These are phyloP conservation scores for Ochropleura plecta DNA, from an alignment of 2,888 invertebrate genomes.

Conservation along the genomic window DNA sequence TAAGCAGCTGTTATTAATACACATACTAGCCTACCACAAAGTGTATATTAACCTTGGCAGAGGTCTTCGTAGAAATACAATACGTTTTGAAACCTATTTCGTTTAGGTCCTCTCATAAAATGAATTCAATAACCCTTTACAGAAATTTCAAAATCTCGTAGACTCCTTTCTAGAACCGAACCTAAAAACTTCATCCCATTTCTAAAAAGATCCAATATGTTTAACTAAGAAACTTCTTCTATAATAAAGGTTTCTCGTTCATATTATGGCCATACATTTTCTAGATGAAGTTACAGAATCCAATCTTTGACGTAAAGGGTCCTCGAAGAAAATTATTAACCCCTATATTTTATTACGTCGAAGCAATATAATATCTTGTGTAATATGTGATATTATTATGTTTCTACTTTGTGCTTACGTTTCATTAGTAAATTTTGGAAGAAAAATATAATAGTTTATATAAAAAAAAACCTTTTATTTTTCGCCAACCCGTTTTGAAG, in stretches of 20 bases:
- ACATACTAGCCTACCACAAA: background rate
- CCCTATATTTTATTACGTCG: conserved; percentile 39
- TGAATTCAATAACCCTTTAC: background rate
- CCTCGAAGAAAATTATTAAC: conserved; percentile 42
- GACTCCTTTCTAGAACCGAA: background rate
- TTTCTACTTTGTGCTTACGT: background rate
- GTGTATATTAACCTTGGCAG: background rate
- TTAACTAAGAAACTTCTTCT: conserved; percentile 3
- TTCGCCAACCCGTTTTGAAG: too few species aligned
- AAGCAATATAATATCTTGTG: conserved; percentile 36
- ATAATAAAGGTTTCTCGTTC: conserved; percentile 14
- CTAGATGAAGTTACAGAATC: conserved; percentile 53
- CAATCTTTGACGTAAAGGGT: conserved; percentile 48
- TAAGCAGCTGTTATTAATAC: background rate
- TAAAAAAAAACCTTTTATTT: too few species aligned
- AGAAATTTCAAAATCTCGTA: background rate
- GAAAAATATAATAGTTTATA: too few species aligned
- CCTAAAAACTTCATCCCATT: conserved; percentile 23
- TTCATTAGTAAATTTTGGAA: too few species aligned
- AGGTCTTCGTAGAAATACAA: background rate
- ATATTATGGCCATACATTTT: conserved; percentile 44
- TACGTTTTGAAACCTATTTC: background rate
- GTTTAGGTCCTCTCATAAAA: background rate
- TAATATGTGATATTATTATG: conserved; percentile 8
- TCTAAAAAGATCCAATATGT: conserved; percentile 18